Base-by-base conservation (phyloP, 1,140 invertebrate species). In the Paralvinella palmiformis region DNA sequence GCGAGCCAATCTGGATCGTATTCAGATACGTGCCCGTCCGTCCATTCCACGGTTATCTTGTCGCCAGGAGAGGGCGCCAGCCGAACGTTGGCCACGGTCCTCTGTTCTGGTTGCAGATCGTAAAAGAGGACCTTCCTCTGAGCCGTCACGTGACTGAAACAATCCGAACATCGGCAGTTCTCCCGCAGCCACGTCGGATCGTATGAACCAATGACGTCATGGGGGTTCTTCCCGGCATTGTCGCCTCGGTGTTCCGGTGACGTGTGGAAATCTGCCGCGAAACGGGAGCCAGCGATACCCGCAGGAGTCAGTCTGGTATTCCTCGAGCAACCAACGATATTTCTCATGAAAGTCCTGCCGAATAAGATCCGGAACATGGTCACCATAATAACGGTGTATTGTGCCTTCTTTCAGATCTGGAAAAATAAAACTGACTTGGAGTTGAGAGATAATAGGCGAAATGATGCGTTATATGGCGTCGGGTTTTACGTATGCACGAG, bases 101-200 rank as follows among this genome's bases (percentile, higher is more conserved):
- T 20, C 41, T 58, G 10, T 24, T 58, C 61, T 20, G 35, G 27
- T 36, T 36, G 10, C 61, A 73, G 27, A 22, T 62, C 50, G 13
- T 64, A 60, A 48, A 33, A 52, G 24, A 71, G 69, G 15, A 72
- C 62, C 53, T 72, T 75, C 45, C 69, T 71, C 64, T 79, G 75
- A 41, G 37, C 61, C 0, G 75, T 75, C 3, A 37, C 41, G 17
- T 61, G 48, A 62, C 77, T 74, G 60, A 71, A 76, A 59, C 74
- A 79, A 22, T 52, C 56, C 27, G 63, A 33, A 64, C 75, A 79
- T 3, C 71, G 70, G 64, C 77, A 79, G 64, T 79, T 72, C 53
- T 77, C 75, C 57, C 75, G 64, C 17, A 79, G 68, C 77, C 77
- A 79, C 15, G 74, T 29, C n/a, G 48, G 6, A n/a, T 52, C 48